A percentile compares a stretch with the other conserved stretches of the same genome.
Evolutionary conservation across 2,113 vertebrate species (phyloP).

Genomic region (Leucopternis melanops): DNA sequence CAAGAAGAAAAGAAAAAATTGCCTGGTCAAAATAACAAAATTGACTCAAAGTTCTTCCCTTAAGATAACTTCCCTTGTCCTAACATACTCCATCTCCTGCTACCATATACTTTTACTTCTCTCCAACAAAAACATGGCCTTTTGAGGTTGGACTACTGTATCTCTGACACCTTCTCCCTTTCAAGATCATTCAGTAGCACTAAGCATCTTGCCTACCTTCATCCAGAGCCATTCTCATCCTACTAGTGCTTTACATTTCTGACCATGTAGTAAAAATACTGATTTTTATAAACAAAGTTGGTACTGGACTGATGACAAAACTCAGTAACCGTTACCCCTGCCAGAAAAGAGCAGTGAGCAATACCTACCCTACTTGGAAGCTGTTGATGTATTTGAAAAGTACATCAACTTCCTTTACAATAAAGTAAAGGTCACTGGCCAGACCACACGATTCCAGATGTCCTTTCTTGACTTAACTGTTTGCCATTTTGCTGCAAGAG

Average conservation of each 20-base stretch:
- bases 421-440: neutral
- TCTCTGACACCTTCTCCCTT: neutral
- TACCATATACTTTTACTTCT: neutral
- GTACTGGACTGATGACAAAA: neutral
- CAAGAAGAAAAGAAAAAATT: neutral
- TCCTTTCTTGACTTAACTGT: neutral
- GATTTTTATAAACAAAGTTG: neutral
- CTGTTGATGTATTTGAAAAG: neutral
- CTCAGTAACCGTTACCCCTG: neutral
- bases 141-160: neutral
- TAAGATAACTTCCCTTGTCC: neutral
- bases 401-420: neutral
- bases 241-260: neutral
- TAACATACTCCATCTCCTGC: neutral
- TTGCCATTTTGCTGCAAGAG: neutral
- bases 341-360: neutral
- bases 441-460: neutral
- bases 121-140: neutral
- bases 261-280: neutral
- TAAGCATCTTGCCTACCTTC: neutral
- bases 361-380: neutral
- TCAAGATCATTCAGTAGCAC: neutral
- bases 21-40: neutral
- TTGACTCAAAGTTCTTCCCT: neutral
- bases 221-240: neutral